Percentiles rank a stretch among this genome's conserved stretches.
Evolutionary conservation across 2,888 invertebrate species (phyloP).

Genomic region (Clusia tigrina): DNA sequence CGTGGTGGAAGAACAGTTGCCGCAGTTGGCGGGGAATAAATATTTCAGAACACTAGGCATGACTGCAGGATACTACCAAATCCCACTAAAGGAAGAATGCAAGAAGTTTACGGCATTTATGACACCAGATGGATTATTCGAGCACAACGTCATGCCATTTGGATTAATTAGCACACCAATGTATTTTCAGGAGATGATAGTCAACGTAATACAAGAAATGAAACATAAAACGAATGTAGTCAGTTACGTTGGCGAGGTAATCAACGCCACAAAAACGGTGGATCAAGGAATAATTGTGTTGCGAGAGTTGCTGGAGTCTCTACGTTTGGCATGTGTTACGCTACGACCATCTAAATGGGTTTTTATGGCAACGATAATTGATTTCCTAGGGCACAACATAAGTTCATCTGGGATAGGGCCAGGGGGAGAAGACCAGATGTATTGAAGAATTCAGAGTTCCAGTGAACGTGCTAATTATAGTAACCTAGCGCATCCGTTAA

Average conservation of each 20-base stretch:
- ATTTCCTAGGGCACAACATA: constrained; percentile 24
- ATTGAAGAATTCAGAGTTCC: constrained; percentile 29
- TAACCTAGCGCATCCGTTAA: constrained; percentile 41
- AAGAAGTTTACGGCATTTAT: constrained; percentile 48
- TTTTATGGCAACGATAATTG: constrained; percentile 19
- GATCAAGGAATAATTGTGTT: not conserved
- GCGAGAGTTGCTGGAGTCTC: constrained; percentile 15
- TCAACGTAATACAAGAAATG: not conserved
- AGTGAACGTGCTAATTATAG: constrained; percentile 34
- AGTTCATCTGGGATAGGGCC: constrained; percentile 1
- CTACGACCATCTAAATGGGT: constrained; percentile 28
- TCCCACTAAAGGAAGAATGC: constrained; percentile 33
- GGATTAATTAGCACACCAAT: constrained; percentile 50
- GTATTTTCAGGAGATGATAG: constrained; percentile 34
- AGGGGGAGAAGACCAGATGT: constrained; percentile 23
- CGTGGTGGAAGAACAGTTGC: constrained; percentile 26
- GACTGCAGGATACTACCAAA: too few relatives aligned
- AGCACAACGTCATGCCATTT: constrained; percentile 51
- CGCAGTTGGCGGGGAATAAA: constrained; percentile 35
- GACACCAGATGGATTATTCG: constrained; percentile 49
- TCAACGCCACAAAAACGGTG: not conserved
- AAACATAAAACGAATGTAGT: not conserved
- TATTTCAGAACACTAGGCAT: too few relatives aligned
- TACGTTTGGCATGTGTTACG: constrained; percentile 19
- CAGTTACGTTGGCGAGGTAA: not conserved